Evolutionary conservation across 2,113 vertebrate genomes (phyloP), one percentile per base, ranked within the genome.

Genomic region (Nettapus auritus): DNA sequence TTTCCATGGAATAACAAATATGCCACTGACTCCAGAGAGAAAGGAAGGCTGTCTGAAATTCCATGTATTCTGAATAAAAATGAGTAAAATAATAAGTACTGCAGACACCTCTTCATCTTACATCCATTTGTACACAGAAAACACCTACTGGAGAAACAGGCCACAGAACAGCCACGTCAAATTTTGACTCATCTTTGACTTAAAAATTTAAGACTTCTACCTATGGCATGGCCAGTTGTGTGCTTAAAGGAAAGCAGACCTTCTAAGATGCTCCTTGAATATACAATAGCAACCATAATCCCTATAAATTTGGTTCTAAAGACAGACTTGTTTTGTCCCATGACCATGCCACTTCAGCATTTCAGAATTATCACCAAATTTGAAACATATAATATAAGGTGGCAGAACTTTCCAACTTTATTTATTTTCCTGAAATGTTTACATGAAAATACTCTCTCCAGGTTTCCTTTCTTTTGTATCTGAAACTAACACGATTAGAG

Each of bases 61-160:
- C 56, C 6, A 18, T 6, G 10, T 50, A 22, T 63, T 85, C 81
- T 20, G 59, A 81, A 11, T 11, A 28, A 31, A 66, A 42, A 42
- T 29, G 19, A 64, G 28, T 25, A 60, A 19, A 48, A 56, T 62
- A 14, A 12, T 19, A 59, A 19, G 29, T 4, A 26, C n/a, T 85
- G 42, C 34, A 40, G 28, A 25, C 13, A 63, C 11, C 29, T 59
- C 42, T 74, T 18, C 50, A 63, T 29, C n/a, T 42, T 40, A 16
- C 8, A 79, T 18, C 4, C 11, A 9, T 33, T 33, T 36, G 31
- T 34, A n/a, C 18, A 66, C 26, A 59, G 33, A 59, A 83, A 70
- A 75, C 26, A 29, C 18, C 7, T 0, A 0, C 4, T 80, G 31
- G 44, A 9, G 36, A 3, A 34, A 6, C 2, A 40, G 8, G 44